Evolutionary conservation across 2,113 vertebrate genomes (phyloP).

Genomic region (Polyodon spathula): DNA sequence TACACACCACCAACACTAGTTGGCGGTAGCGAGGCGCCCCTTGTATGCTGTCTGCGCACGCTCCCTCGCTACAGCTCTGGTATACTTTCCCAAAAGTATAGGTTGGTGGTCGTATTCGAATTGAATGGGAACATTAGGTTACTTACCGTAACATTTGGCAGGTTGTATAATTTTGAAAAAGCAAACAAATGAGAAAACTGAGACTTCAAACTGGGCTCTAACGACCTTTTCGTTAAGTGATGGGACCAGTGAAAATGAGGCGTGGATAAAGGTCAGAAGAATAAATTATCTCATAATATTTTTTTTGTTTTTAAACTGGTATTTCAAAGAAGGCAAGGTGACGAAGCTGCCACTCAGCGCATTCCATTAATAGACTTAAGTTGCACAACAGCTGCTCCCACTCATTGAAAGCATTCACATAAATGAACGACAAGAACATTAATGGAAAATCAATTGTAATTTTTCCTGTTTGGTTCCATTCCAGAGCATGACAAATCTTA

Average conservation of each 20-base stretch:
- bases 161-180: not conserved
- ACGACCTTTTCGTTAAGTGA: conserved; percentile 8
- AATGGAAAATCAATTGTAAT: conserved; percentile 25
- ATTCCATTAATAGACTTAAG: conserved; percentile 17
- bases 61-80: no score
- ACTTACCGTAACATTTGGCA: not conserved
- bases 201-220: no score
- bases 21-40: no score
- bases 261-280: conserved; percentile 9
- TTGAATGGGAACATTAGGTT: no score
- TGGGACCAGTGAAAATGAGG: not conserved
- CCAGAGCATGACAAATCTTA: conserved; percentile 18
- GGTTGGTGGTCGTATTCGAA: no score
- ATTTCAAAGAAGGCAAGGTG: not conserved
- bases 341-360: conserved; percentile 15
- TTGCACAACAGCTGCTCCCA: conserved; percentile 12
- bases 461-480: conserved; percentile 19
- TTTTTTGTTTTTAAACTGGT: not conserved
- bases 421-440: conserved; percentile 19
- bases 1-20: no score
- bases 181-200: conserved; percentile 7
- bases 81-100: no score
- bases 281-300: not conserved
- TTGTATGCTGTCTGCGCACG: no score
- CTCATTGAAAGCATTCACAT: conserved; percentile 13